phyloP scores from a whole-genome alignment of 2,797 vertebrate genomes.

The Spondyliosoma cantharus region DNA sequence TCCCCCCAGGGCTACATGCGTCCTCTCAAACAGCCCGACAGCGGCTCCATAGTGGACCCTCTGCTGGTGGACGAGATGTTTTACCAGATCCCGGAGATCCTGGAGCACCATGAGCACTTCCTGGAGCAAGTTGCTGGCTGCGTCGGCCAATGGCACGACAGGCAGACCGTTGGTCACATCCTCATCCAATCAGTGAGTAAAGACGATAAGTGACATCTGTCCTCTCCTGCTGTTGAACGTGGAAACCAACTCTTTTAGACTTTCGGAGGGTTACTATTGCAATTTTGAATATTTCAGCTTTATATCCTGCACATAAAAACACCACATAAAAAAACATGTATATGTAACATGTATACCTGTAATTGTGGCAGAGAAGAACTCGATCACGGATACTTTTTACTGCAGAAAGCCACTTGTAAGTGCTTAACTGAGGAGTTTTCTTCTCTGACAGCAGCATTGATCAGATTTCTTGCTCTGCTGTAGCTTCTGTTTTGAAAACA shows the following conservation, averaged over 20 bases:
- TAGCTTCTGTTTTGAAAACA: neutral
- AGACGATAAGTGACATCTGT: neutral
- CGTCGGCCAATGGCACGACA: constrained; percentile 93
- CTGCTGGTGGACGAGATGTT: constrained; percentile 98
- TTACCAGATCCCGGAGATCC: constrained; percentile 96
- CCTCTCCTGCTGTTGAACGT: neutral
- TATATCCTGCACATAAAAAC: neutral
- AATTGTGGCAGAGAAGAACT: neutral
- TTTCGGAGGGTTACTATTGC: neutral
- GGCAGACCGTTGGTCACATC: constrained; percentile 94
- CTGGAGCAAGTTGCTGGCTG: constrained; percentile 92
- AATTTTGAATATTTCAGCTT: neutral
- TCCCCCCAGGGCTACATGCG: constrained; percentile 93
- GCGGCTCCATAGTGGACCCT: constrained; percentile 91
- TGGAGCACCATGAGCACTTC: constrained; percentile 97
- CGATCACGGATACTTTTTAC: too few relatives aligned
- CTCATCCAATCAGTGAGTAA: constrained; percentile 93
- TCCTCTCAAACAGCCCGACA: constrained; percentile 94
- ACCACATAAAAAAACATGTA: too few relatives aligned
- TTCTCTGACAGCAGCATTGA: constrained; percentile 11
- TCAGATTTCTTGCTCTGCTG: constrained; percentile 1
- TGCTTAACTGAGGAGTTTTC: neutral
- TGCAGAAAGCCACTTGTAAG: too few relatives aligned
- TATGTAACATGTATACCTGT: neutral
- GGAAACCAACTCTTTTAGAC: neutral